Percentiles rank a stretch among this genome's conserved stretches.
Evolutionary conservation across 2,797 vertebrate species (phyloP).

Genomic region (Notoglanidium macrostoma): DNA sequence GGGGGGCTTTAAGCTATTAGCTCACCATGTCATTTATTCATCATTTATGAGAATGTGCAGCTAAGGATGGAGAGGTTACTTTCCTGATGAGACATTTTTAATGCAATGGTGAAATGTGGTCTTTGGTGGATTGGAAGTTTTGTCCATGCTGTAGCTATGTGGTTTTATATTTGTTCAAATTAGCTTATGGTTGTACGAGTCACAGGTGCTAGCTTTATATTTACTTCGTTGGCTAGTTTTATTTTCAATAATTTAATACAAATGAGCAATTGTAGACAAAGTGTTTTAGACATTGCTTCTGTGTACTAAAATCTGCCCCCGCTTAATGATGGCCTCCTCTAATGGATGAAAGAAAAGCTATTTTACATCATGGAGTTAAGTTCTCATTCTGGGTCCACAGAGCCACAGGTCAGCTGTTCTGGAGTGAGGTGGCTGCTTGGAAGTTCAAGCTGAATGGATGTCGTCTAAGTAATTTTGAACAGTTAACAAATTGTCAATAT

Average conservation of each 20-base stretch:
- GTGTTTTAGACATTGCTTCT: not conserved
- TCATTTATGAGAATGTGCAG: not conserved
- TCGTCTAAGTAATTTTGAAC: not conserved
- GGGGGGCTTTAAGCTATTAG: too few relatives aligned
- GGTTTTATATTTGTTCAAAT: not conserved
- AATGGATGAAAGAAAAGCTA: too few relatives aligned
- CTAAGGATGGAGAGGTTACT: not conserved
- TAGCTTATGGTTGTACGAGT: not conserved
- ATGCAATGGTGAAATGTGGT: not conserved
- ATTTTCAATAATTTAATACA: not conserved
- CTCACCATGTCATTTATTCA: too few relatives aligned
- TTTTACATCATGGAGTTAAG: too few relatives aligned
- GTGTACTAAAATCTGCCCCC: not conserved
- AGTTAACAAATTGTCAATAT: not conserved
- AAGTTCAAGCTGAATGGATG: not conserved
- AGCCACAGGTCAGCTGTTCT: not conserved
- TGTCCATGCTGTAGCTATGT: not conserved
- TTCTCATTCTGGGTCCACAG: not conserved
- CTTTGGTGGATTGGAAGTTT: not conserved
- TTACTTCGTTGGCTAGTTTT: not conserved
- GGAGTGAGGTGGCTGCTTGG: not conserved
- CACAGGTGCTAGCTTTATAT: not conserved
- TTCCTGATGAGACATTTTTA: not conserved
- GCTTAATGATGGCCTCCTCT: not conserved
- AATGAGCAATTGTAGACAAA: not conserved